phyloP scores from a whole-genome alignment of 2,888 invertebrate species.

The Stenolophus ochropezus region DNA sequence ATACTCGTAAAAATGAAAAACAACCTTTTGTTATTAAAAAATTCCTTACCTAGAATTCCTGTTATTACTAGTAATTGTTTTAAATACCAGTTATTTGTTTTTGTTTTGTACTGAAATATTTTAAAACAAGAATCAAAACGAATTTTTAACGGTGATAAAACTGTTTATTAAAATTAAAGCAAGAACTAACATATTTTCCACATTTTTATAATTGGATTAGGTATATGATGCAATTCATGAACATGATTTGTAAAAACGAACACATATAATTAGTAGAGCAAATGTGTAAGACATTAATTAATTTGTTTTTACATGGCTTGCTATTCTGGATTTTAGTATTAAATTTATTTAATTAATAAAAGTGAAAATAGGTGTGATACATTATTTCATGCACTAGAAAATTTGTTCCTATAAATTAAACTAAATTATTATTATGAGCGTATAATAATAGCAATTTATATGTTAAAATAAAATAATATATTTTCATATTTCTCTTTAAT shows the following conservation, averaged over 20 bases:
- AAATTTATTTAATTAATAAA: background rate
- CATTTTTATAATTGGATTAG: background rate
- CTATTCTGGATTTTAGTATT: background rate
- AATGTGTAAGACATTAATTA: background rate
- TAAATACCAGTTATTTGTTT: background rate
- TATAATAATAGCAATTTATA: background rate
- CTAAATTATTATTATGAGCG: background rate
- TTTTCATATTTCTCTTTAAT: no score
- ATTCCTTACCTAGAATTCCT: background rate
- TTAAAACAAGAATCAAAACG: background rate
- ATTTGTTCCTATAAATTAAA: background rate
- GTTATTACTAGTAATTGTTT: background rate
- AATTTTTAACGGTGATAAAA: no score
- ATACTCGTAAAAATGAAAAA: background rate
- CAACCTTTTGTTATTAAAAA: background rate
- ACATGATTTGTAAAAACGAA: background rate
- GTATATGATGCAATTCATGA: background rate
- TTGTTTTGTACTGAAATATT: background rate
- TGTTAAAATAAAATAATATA: background rate
- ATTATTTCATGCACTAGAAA: constrained; percentile 13
- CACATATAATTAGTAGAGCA: background rate
- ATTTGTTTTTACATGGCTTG: constrained; percentile 2
- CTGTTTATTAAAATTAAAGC: background rate
- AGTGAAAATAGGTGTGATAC: constrained; percentile 14
- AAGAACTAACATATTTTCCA: background rate